Base-by-base conservation (phyloP, 2,888 invertebrate genomes). In the Embidobia sp. region DNA sequence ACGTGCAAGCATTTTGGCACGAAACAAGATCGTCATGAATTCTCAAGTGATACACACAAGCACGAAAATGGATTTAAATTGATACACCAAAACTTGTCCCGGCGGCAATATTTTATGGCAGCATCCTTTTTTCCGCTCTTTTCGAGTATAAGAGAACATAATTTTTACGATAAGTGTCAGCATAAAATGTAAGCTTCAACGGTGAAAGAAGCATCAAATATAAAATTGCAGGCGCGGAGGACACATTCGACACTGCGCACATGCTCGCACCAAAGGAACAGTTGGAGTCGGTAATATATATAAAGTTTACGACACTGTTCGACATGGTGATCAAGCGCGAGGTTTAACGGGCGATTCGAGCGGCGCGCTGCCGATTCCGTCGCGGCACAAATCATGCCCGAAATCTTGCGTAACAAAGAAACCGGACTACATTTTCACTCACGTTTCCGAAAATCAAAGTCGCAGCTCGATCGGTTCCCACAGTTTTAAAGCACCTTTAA, bases 251-350 rank as follows among this genome's bases (percentile, higher is more conserved):
- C 70, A 51, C 46, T 46, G 64, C 63, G 63, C 53, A 64, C 59
- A 77, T 51, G 66, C 69, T 61, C 49, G 31, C 70, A 27, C 37
- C 66, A 40, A 40, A 66, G 78, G 79, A 83, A 81, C 80, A 81
- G 81, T 83, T 76, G 82, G 78, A 83, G 84, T 81, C 69, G 82
- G 83, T 77, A 82, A 82, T 85, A 73, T 63, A 44, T 67, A 81
- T 82, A 82, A 85, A 83, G 79, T 88, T 88, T 88, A 88, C 87
- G 87, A 84, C 86, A 85, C 85, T 84, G 86, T 86, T 86, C 86
- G 85, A 87, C 86, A 86, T 83, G 86, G 84, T 87, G 87, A 88
- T 89, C 88, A 88, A 88, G 85, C 85, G 86, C 80, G 80, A 84
- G 84, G 85, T 88, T 88, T 89, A 88, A 88, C 86, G 87, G 85